These are phyloP conservation scores for Cydia fagiglandana DNA, from an alignment of 1,140 invertebrate species.

Conservation along the genomic window DNA sequence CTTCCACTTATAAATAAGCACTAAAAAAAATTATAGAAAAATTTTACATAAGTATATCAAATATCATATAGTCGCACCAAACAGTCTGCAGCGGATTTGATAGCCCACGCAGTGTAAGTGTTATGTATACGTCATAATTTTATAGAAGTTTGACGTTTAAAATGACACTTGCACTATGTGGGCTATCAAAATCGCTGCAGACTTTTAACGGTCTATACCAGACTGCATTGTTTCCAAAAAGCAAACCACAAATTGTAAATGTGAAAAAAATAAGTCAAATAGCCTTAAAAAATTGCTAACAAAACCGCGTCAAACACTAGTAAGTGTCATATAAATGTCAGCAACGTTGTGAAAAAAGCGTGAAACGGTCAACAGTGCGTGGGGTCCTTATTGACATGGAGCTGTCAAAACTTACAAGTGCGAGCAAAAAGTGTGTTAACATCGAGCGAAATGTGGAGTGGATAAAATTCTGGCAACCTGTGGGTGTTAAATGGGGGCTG, in stretches of 20 bases:
- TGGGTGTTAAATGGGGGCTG: not conserved
- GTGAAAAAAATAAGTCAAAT: not conserved
- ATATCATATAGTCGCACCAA: too few relatives aligned
- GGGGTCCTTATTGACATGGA: constrained; percentile 2
- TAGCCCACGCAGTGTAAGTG: too few relatives aligned
- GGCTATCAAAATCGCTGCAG: too few relatives aligned
- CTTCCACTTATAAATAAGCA: too few relatives aligned
- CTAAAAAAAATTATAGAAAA: too few relatives aligned
- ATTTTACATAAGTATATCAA: too few relatives aligned
- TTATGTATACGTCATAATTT: too few relatives aligned
- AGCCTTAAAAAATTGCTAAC: not conserved
- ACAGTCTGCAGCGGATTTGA: too few relatives aligned
- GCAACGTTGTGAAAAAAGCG: constrained; percentile 2
- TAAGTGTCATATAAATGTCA: constrained; percentile 12
- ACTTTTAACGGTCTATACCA: too few relatives aligned
- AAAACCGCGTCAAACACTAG: not conserved
- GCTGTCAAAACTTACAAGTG: constrained; percentile 8
- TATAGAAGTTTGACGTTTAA: too few relatives aligned
- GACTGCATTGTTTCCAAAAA: too few relatives aligned
- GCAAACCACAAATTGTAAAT: not conserved
- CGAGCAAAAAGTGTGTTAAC: constrained; percentile 6
- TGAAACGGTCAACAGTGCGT: constrained; percentile 13
- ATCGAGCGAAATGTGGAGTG: constrained; percentile 9
- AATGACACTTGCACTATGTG: too few relatives aligned
- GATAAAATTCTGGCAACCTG: constrained; percentile 3